Base-by-base conservation (phyloP, 2,113 vertebrate species). In the Crotophaga sulcirostris region DNA sequence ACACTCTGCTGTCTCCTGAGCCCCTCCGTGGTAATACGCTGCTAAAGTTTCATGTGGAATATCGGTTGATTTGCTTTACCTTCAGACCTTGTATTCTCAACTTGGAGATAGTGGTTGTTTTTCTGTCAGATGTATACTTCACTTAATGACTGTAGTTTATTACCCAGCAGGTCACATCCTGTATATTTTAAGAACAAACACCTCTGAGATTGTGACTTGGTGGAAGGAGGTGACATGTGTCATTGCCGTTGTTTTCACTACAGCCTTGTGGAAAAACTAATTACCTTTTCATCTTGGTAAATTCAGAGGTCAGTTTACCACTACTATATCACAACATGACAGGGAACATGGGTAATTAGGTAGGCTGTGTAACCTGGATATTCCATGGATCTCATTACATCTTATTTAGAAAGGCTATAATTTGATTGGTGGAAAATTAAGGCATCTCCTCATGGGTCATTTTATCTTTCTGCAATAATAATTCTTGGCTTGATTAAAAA, bases 401-500 rank as follows among this genome's bases (percentile, higher is more conserved):
- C 98, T 99, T 98, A 98, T 98, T 98, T 98, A 98, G 98, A 98
- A 98, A 98, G 98, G 98, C 98, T 98, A 98, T 99, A 99, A 99
- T 99, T 99, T 99, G 99, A 99, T 99, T 99, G 99, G 98, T 98
- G 98, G 98, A 99, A 98, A 99, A 99, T 99, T 99, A 99, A 99
- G 98, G 98, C 98, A 98, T 98, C 98, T 99, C 98, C 99, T 99
- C 98, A 98, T 98, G 98, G 99, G 99, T 99, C 99, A 99, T 99
- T 99, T 99, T 98, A 99, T 99, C 98, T 99, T 98, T 98, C 99
- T 99, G 98, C 98, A 99, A 99, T 99, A 99, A 99, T 99, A 99
- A 99, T 99, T 99, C 99, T 99, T 98, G 98, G 98, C 99, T 99
- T 99, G 99, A 99, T 99, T 99, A 99, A 99, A 99, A 99, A 99